These are phyloP conservation scores for Sisyra nigra DNA, from an alignment of 2,888 invertebrate species.

Conservation along the genomic window DNA sequence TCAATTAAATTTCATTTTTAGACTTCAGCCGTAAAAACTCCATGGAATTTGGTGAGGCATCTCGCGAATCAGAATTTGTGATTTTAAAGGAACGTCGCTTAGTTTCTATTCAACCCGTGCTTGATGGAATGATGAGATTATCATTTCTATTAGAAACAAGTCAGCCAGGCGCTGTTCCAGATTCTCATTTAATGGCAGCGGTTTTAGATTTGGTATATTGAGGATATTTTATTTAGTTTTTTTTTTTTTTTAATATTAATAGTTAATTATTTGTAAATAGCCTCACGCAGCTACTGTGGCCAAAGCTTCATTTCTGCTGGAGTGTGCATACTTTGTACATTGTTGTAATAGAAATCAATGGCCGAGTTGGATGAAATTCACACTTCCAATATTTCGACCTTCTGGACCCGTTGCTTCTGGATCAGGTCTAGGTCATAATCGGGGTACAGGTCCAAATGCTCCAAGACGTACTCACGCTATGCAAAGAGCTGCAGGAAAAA, in stretches of 20 bases:
- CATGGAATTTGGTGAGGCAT: conserved; percentile 61
- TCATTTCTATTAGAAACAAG: conserved; percentile 89
- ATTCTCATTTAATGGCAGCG: conserved; percentile 89
- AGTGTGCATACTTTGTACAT: conserved; percentile 94
- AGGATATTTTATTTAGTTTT: neutral
- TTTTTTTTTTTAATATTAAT: neutral
- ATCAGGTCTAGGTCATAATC: conserved; percentile 25
- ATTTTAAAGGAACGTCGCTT: conserved; percentile 74
- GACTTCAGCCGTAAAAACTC: conserved; percentile 70
- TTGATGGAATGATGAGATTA: conserved; percentile 79
- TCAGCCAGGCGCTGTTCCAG: conserved; percentile 90
- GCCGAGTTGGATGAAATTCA: conserved; percentile 95
- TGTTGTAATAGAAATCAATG: conserved; percentile 96
- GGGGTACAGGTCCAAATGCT: conserved; percentile 35
- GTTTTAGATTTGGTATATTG: conserved; percentile 79
- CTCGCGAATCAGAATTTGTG: conserved; percentile 74
- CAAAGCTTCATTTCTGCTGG: conserved; percentile 79
- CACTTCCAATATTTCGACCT: conserved; percentile 55
- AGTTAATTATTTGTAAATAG: conserved; percentile 28
- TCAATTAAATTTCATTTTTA: too few species aligned
- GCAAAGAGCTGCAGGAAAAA: conserved; percentile 84
- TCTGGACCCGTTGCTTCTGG: conserved; percentile 41
- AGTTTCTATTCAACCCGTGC: conserved; percentile 60
- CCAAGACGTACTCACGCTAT: conserved; percentile 49
- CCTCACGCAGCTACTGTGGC: conserved; percentile 90